phyloP scores from a whole-genome alignment of 2,113 vertebrate species.

The Vireo altiloquus region DNA sequence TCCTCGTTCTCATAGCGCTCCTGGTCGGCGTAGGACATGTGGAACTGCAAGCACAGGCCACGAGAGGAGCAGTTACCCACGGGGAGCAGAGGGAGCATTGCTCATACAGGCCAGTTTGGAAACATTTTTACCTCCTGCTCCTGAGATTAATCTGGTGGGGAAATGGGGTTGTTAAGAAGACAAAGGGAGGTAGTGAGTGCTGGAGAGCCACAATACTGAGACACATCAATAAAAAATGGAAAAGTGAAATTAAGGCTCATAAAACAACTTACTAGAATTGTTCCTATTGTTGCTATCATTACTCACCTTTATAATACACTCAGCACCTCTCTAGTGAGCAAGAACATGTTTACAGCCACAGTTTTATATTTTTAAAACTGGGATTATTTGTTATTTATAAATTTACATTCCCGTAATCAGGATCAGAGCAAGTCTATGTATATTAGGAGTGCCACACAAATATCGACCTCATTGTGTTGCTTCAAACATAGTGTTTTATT shows the following conservation, averaged over 20 bases:
- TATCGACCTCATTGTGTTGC: neutral
- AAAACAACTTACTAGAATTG: neutral
- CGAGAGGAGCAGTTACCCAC: neutral
- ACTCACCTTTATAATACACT: neutral
- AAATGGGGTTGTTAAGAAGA: neutral
- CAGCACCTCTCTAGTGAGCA: neutral
- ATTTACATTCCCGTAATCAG: neutral
- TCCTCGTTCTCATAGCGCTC: conserved; percentile 93
- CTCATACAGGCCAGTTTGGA: neutral
- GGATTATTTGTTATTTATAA: neutral
- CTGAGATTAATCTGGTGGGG: neutral
- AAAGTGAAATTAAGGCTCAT: neutral
- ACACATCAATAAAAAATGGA: neutral
- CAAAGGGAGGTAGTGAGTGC: neutral
- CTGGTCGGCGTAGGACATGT: conserved; percentile 90
- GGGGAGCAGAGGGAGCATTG: fast-evolving
- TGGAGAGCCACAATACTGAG: neutral
- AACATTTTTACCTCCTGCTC: fast-evolving
- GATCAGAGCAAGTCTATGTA: neutral
- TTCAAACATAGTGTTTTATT: neutral
- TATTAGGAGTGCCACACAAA: neutral
- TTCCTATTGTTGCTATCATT: neutral
- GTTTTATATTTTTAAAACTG: neutral
- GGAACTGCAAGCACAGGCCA: conserved; percentile 79
- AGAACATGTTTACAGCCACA: neutral